phyloP scores from a whole-genome alignment of 2,113 vertebrate genomes.

The Bettongia penicillata region DNA sequence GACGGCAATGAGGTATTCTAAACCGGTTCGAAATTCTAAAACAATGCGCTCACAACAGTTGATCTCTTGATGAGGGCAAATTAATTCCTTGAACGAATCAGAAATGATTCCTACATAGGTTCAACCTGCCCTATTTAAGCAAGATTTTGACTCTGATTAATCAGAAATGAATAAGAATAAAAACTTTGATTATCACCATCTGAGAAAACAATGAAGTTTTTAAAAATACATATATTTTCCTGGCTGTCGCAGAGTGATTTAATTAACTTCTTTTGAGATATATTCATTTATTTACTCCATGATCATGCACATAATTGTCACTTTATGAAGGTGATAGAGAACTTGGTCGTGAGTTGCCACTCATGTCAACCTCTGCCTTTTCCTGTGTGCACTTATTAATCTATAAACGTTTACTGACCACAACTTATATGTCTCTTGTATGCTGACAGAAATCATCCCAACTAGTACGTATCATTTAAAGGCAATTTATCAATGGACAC shows the following conservation, averaged over 20 bases:
- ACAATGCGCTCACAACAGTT: too few species aligned
- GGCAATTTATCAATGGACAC: neutral
- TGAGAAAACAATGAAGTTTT: neutral
- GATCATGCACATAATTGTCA: neutral
- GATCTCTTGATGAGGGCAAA: too few species aligned
- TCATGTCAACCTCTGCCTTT: neutral
- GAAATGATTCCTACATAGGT: too few species aligned
- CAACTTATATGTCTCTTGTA: neutral
- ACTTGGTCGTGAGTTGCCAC: neutral
- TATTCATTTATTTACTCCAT: neutral
- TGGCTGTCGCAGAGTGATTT: too few species aligned
- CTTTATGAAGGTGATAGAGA: neutral
- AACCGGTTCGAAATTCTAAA: too few species aligned
- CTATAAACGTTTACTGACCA: neutral
- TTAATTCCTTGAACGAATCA: too few species aligned
- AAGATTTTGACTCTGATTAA: too few species aligned
- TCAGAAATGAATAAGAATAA: too few species aligned
- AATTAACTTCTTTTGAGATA: neutral
- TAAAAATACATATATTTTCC: neutral
- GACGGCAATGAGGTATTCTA: too few species aligned
- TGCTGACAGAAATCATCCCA: neutral
- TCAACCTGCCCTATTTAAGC: too few species aligned
- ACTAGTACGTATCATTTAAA: neutral
- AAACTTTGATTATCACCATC: too few species aligned
- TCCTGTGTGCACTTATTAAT: neutral